phyloP scores from a whole-genome alignment of 37 sponge, comb jelly and placozoan genomes.

The Lycopodina hypogea region DNA sequence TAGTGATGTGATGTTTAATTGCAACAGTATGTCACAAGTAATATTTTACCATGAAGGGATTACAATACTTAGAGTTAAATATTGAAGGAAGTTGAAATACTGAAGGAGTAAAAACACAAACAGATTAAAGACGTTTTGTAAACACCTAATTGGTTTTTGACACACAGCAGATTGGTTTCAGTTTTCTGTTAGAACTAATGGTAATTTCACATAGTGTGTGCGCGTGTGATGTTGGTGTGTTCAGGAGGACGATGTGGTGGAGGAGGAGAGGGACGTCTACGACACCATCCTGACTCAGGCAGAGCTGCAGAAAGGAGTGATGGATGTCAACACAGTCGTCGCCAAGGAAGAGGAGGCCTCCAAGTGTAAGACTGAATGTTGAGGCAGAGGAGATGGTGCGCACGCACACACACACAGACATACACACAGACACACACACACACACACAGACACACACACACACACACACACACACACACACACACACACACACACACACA shows the following conservation, averaged over 20 bases:
- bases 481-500: constrained; percentile 2
- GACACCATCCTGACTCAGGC: constrained; percentile 83
- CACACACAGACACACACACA: not conserved
- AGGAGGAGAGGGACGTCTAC: constrained; percentile 80
- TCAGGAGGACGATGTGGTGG: constrained; percentile 50
- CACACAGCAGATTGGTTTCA: too few species aligned
- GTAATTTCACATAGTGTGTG: too few species aligned
- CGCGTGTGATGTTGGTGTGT: constrained; percentile 10
- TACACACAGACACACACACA: not conserved
- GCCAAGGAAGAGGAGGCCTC: constrained; percentile 72
- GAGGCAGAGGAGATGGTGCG: not conserved
- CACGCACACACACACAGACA: not conserved
- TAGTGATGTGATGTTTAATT: too few species aligned
- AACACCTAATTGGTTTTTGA: too few species aligned
- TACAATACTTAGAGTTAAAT: too few species aligned
- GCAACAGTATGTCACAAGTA: too few species aligned
- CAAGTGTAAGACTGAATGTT: constrained; percentile 45
- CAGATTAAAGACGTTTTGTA: too few species aligned
- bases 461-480: constrained; percentile 7
- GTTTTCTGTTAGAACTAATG: too few species aligned
- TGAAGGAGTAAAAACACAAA: too few species aligned
- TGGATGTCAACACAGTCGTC: constrained; percentile 71
- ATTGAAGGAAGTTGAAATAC: too few species aligned
- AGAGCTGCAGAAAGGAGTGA: constrained; percentile 82
- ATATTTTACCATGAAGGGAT: too few species aligned